Conservation (phyloP, 2,888 invertebrate genomes). For the Apamea anceps region DNA sequence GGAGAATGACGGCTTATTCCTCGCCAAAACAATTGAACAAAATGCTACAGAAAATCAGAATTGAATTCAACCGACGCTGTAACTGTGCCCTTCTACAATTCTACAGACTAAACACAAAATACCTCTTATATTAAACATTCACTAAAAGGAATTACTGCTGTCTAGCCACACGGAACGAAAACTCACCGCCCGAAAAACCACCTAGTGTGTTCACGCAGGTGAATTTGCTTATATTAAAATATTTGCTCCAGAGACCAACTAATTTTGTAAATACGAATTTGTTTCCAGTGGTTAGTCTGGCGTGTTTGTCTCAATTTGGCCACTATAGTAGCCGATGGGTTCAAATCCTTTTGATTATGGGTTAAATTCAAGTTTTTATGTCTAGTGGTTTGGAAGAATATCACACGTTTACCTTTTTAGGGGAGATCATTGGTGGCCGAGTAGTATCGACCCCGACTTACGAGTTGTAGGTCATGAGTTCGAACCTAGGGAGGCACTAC, state of each 20-base stretch:
- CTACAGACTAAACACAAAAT: slow-evolving; percentile 20
- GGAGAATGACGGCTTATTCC: too few species aligned
- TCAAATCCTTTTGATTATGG: slow-evolving; percentile 17
- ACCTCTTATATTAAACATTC: slow-evolving; percentile 48
- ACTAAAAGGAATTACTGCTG: slow-evolving; percentile 58
- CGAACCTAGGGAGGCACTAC: too few species aligned
- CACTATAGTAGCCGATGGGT: background rate
- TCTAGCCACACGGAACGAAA: slow-evolving; percentile 64
- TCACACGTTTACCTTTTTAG: background rate
- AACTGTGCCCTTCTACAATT: background rate
- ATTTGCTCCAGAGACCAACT: slow-evolving; percentile 55
- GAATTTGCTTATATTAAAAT: slow-evolving; percentile 65
- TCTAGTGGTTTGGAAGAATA: background rate
- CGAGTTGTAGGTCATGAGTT: too few species aligned
- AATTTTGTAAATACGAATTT: slow-evolving; percentile 55
- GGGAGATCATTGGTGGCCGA: too few species aligned
- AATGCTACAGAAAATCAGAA: background rate
- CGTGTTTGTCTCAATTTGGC: slow-evolving; percentile 4
- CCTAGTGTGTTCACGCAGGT: slow-evolving; percentile 62
- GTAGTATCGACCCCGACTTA: too few species aligned
- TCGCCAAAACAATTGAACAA: background rate
- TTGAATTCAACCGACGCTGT: background rate
- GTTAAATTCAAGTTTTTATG: background rate
- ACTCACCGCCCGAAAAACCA: slow-evolving; percentile 51
- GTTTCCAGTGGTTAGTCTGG: slow-evolving; percentile 44